Conservation (phyloP, 2,113 vertebrate species). For the Otocyon megalotis region DNA sequence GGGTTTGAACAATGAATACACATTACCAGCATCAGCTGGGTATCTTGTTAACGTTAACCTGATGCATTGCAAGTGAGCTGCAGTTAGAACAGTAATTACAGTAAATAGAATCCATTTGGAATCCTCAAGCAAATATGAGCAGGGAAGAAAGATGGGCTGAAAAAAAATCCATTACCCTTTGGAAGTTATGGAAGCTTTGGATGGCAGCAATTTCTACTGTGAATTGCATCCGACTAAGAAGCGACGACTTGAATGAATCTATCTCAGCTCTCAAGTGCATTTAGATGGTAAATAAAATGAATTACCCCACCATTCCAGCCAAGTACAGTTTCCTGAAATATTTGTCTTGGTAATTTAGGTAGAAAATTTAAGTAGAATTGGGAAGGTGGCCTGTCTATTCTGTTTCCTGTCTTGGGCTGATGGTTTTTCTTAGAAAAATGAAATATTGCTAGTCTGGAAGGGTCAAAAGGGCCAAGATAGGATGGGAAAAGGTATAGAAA, state of each 20-base stretch:
- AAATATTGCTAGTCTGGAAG: neutral
- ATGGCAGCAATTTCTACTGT: conserved; percentile 76
- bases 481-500: neutral
- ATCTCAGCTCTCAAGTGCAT: conserved; percentile 78
- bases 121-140: conserved; percentile 84
- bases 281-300: conserved; percentile 84
- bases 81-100: conserved; percentile 88
- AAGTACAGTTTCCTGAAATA: conserved; percentile 80
- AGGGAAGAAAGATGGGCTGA: conserved; percentile 75
- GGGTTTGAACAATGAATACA: conserved; percentile 81
- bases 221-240: conserved; percentile 75
- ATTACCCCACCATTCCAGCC: conserved; percentile 75
- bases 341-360: conserved; percentile 85
- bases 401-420: neutral
- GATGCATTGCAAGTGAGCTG: conserved; percentile 84
- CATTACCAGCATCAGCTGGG: conserved; percentile 80
- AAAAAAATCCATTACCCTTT: conserved; percentile 84
- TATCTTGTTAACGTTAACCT: conserved; percentile 87
- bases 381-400: conserved; percentile 31
- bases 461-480: neutral
- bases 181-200: conserved; percentile 80
- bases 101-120: conserved; percentile 87
- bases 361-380: conserved; percentile 79
- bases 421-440: conserved; percentile 51
- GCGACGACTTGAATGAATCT: conserved; percentile 78